Evolutionary conservation across 2,113 vertebrate species (phyloP).

Genomic region (Oenanthe oenanthe): DNA sequence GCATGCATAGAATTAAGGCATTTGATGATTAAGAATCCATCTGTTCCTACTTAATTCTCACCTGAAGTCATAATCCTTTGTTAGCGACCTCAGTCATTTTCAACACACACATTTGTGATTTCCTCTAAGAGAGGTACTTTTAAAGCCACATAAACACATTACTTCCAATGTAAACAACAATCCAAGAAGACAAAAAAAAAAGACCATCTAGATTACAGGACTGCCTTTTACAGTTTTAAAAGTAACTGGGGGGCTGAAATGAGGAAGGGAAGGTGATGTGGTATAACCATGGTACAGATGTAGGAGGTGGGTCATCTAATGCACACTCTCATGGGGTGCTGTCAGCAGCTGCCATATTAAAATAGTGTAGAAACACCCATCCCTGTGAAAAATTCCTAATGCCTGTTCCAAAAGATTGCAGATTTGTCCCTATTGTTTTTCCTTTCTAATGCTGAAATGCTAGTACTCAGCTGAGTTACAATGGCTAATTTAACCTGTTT

Average conservation of each 20-base stretch:
- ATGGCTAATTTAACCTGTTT: neutral
- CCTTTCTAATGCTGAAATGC: neutral
- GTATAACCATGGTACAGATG: neutral
- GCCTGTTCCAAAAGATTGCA: neutral
- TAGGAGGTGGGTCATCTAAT: neutral
- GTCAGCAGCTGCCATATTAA: neutral
- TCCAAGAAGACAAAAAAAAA: neutral
- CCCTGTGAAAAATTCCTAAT: neutral
- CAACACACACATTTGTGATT: neutral
- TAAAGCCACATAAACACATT: slow-evolving; percentile 10
- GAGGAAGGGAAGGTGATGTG: neutral
- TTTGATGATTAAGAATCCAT: slow-evolving; percentile 66
- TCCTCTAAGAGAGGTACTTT: slow-evolving; percentile 22
- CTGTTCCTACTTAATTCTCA: slow-evolving; percentile 62
- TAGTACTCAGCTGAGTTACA: neutral
- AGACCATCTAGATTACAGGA: neutral
- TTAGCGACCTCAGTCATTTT: slow-evolving; percentile 47
- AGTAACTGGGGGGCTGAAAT: neutral
- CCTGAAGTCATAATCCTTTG: slow-evolving; percentile 53
- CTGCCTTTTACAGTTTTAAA: neutral
- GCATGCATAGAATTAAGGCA: slow-evolving; percentile 44
- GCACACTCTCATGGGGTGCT: neutral
- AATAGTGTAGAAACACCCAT: neutral
- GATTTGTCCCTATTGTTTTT: neutral
- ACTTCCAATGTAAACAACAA: neutral